phyloP scores from a whole-genome alignment of 2,797 vertebrate species.

The Periophthalmus magnuspinnatus region DNA sequence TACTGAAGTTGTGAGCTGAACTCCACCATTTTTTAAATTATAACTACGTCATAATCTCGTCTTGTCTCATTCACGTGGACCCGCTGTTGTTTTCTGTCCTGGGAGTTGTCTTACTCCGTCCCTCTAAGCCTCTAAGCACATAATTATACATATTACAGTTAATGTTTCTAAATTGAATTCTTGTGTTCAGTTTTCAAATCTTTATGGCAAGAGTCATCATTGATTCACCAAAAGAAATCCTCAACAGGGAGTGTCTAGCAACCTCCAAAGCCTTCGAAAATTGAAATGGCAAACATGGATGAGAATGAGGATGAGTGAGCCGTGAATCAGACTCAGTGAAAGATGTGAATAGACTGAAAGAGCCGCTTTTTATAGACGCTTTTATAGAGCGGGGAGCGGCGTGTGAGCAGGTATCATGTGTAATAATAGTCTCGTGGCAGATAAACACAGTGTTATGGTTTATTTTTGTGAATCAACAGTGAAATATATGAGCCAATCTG shows the following conservation, averaged over 20 bases:
- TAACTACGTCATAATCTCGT: too few species aligned
- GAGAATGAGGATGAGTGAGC: background rate
- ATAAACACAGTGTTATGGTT: constrained; percentile 20
- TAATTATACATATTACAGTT: too few species aligned
- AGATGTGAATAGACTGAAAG: constrained; percentile 11
- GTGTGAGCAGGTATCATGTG: constrained; percentile 21
- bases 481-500: background rate
- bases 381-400: constrained; percentile 43
- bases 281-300: constrained; percentile 14
- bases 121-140: too few species aligned
- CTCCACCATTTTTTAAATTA: too few species aligned
- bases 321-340: constrained; percentile 1
- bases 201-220: background rate
- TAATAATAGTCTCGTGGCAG: constrained; percentile 20
- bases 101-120: too few species aligned
- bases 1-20: too few species aligned
- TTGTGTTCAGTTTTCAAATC: background rate
- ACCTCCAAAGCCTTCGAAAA: background rate
- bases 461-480: constrained; percentile 29
- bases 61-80: too few species aligned
- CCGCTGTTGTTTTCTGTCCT: too few species aligned
- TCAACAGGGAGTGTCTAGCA: background rate
- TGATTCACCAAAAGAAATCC: background rate
- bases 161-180: too few species aligned
- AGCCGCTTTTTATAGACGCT: constrained; percentile 31